These are phyloP conservation scores for Agriopis leucophaearia DNA, from an alignment of 2,888 invertebrate genomes.

Conservation along the genomic window DNA sequence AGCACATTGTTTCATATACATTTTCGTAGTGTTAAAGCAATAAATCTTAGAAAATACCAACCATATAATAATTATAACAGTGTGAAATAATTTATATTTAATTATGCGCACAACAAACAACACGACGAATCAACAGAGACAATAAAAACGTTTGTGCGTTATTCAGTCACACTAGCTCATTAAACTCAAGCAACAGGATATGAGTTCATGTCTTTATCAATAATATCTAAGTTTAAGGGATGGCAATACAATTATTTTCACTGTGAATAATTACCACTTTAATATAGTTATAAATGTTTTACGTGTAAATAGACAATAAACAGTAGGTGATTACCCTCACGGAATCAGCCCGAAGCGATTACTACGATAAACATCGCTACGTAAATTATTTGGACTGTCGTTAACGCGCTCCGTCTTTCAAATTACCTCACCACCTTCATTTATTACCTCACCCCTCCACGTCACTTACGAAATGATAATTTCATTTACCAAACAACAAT, in stretches of 20 bases:
- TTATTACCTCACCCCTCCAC: slow-evolving; percentile 62
- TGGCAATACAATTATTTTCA: slow-evolving; percentile 26
- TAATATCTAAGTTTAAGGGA: slow-evolving; percentile 51
- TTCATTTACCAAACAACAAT: slow-evolving; percentile 74
- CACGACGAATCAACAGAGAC: slow-evolving; percentile 20
- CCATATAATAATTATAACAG: slow-evolving; percentile 33
- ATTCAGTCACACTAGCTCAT: slow-evolving; percentile 37
- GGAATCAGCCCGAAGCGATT: slow-evolving; percentile 75
- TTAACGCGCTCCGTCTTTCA: slow-evolving; percentile 69
- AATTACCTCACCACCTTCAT: slow-evolving; percentile 67
- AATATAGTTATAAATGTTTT: slow-evolving; percentile 56
- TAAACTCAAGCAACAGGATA: slow-evolving; percentile 50
- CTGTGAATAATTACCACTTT: slow-evolving; percentile 46
- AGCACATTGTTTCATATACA: slow-evolving; percentile 2
- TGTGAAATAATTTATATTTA: slow-evolving; percentile 42
- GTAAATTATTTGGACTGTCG: slow-evolving; percentile 73
- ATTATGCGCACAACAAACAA: slow-evolving; percentile 40
- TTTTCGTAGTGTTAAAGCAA: slow-evolving; percentile 11
- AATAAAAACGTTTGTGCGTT: slow-evolving; percentile 33
- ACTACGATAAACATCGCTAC: slow-evolving; percentile 69
- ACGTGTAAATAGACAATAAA: slow-evolving; percentile 67
- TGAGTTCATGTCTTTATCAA: slow-evolving; percentile 48
- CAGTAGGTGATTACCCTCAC: slow-evolving; percentile 56
- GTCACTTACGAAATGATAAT: slow-evolving; percentile 72
- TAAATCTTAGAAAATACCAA: slow-evolving; percentile 27